Evolutionary conservation across 2,797 vertebrate species (phyloP).

Genomic region (Jordanella pulchra): DNA sequence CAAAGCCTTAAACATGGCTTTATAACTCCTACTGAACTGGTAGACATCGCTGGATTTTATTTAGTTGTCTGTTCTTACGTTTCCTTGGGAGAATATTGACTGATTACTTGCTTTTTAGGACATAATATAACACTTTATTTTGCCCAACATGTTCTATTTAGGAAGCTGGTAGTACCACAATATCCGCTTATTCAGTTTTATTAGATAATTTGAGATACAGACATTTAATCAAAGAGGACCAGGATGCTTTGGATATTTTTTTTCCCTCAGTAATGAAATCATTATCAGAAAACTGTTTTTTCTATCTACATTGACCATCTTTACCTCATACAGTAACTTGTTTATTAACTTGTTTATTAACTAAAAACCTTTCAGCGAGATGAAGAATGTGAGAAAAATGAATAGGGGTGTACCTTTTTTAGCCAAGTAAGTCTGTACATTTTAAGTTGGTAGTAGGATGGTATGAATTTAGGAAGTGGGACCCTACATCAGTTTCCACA

Average conservation of each 20-base stretch:
- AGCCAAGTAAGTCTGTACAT: constrained; percentile 52
- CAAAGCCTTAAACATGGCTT: not conserved
- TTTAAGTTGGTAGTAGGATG: constrained; percentile 42
- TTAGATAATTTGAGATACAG: not conserved
- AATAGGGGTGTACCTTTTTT: not conserved
- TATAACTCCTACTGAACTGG: not conserved
- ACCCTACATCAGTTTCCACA: constrained; percentile 36
- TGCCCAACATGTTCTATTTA: not conserved
- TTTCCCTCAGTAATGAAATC: not conserved
- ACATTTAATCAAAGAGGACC: not conserved
- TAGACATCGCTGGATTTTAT: not conserved
- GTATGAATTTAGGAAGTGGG: constrained; percentile 10
- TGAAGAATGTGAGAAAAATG: not conserved
- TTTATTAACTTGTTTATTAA: not conserved
- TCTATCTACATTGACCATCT: not conserved
- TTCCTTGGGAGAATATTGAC: not conserved
- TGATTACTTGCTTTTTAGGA: not conserved
- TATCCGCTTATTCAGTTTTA: not conserved
- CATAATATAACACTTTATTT: not conserved
- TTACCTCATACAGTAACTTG: not conserved
- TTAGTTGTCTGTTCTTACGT: not conserved
- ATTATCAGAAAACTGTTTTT: not conserved
- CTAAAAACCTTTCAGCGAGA: not conserved
- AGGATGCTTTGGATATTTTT: not conserved
- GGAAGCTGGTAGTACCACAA: not conserved